Conservation (phyloP, 2,888 invertebrate genomes). For the Dryobota labecula region DNA sequence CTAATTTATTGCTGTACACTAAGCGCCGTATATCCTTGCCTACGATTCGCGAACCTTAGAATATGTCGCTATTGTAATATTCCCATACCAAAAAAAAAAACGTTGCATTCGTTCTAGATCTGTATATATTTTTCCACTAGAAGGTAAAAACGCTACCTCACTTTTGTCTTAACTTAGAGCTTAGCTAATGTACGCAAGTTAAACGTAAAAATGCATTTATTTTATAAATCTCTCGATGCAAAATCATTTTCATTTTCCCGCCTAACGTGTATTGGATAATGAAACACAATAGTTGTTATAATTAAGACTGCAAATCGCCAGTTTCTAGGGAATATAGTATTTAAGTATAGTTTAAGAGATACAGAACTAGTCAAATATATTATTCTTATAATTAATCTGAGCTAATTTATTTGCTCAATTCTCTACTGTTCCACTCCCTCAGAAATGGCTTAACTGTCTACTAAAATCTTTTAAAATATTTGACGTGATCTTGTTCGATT, state of each 20-base stretch:
- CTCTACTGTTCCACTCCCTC: constrained; percentile 63
- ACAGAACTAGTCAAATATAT: constrained; percentile 88
- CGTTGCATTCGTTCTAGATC: constrained; percentile 82
- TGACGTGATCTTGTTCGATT: constrained; percentile 37
- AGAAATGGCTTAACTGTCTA: constrained; percentile 61
- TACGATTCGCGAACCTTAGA: constrained; percentile 64
- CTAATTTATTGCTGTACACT: constrained; percentile 70
- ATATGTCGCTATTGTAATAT: constrained; percentile 73
- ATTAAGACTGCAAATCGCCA: constrained; percentile 87
- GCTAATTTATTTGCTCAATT: constrained; percentile 84
- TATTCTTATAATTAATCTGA: constrained; percentile 76
- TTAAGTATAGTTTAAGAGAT: constrained; percentile 81
- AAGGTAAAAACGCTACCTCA: constrained; percentile 90
- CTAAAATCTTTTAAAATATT: constrained; percentile 27
- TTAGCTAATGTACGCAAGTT: constrained; percentile 80
- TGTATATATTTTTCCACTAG: constrained; percentile 89
- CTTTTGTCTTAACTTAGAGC: constrained; percentile 88
- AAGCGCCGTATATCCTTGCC: constrained; percentile 65
- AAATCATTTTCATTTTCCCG: constrained; percentile 61
- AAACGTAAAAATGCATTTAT: constrained; percentile 64
- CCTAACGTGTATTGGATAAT: constrained; percentile 60
- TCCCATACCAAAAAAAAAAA: constrained; percentile 81
- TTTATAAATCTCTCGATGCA: constrained; percentile 60
- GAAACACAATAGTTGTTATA: constrained; percentile 76
- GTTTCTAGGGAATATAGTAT: constrained; percentile 83